Evolutionary conservation across 2,888 invertebrate genomes (phyloP), one percentile per base, ranked within the genome.

Genomic region (Megamerina dolium): DNA sequence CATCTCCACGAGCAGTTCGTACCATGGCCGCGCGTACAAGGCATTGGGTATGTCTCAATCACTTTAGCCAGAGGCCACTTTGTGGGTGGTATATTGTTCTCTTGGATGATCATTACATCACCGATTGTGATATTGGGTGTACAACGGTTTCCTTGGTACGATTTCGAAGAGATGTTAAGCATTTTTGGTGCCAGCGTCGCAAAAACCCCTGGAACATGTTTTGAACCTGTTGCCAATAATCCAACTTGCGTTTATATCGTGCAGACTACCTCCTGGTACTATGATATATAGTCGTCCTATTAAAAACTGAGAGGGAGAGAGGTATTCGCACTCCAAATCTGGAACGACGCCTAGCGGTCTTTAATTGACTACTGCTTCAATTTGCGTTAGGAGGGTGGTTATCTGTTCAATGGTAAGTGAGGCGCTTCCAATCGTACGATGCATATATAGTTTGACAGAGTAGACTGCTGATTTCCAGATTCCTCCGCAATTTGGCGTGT

Each of bases 401-500:
- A n/a, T n/a, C n/a, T n/a, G n/a, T n/a, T n/a, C n/a, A n/a, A n/a
- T n/a, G n/a, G n/a, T n/a, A n/a, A n/a, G 41, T 50, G 5, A 36
- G 38, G 4, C 41, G 53, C 26, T 45, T 26, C 9, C 51, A n/a
- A n/a, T n/a, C n/a, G 49, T 46, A 0, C 53, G 44, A 18, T 37
- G 45, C 8, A 53, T 38, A 29, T 50, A 46, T 13, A 49, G 34
- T 29, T 53, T 53, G 2, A 51, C 45, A 17, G 49, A 48, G 26
- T 43, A 40, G 2, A 50, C 47, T 4, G 37, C 48, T 2, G 48
- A 47, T 29, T 50, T 46, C 50, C 47, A 49, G 16, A 50, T 45
- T 1, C 48, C 51, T 13, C 46, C 47, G 32, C 48, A 51, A 31
- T 48, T 42, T 6, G 46, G 46, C 3, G 44, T 37, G n/a, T 45